Evolutionary conservation across 2,113 vertebrate species (phyloP), one percentile per base, ranked within the genome.

Genomic region (Chamaetylas fuelleborni): DNA sequence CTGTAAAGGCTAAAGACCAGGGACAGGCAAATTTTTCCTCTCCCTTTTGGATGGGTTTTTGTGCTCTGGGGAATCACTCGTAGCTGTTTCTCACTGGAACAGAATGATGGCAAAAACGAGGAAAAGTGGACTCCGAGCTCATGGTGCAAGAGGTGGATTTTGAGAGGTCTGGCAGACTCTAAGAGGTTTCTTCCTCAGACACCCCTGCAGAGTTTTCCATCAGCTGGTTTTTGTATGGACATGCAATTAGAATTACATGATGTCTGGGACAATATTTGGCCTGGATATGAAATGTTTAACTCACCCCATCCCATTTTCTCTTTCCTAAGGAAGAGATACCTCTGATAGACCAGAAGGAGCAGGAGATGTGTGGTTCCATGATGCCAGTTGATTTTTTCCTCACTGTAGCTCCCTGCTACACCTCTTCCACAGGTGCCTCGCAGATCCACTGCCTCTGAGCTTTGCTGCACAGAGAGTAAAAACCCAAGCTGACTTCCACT

Each of bases 81-180:
- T 78, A 45, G 14, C 22, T 81, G 7, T 14, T 74, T 78, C 28
- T 85, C 0, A 0, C 26, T 78, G n/a, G 47, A 78, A 28, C 0
- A 81, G 10, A 61, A 62, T 74, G 13, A 14, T 26, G 12, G 26
- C 31, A 82, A 61, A 90, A 79, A 61, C 15, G 14, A 14, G 20
- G 24, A 31, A 51, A 26, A 20, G 6, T 43, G 16, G 6, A 42
- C n/a, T 78, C 5, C 9, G 26, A 67, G 12, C 3, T 73, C 3
- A 22, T 3, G 9, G 18, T 3, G 3, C 9, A 56, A 50, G 34
- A 76, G 5, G 4, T 60, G 31, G 19, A 40, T 78, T 90, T 90
- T 69, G 40, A 9, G 15, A 73, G 12, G 26, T 65, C 42, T 90
- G 26, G 14, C 23, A 69, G 9, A 33, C 16, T 0, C 1, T 34